Percentiles rank a stretch among this genome's conserved stretches.
These are phyloP conservation scores for Strix aluco DNA, from an alignment of 2,113 vertebrate genomes.

Conservation along the genomic window DNA sequence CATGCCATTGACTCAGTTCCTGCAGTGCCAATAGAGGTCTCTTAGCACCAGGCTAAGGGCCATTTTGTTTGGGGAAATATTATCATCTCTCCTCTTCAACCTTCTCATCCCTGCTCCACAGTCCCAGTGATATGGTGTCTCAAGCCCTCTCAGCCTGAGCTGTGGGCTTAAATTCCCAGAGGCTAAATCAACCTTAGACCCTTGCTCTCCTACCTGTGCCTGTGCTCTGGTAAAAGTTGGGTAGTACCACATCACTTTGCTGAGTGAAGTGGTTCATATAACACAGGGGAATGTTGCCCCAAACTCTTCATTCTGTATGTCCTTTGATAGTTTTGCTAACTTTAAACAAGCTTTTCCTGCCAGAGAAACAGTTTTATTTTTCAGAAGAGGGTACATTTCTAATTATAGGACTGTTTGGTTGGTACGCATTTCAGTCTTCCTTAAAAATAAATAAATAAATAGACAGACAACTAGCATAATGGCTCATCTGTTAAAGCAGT, in stretches of 20 bases:
- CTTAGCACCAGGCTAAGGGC: not conserved
- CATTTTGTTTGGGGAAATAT: not conserved
- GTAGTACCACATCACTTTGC: not conserved
- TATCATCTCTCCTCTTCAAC: not conserved
- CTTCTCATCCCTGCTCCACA: not conserved
- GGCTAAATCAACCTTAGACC: not conserved
- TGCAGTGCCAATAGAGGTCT: not conserved
- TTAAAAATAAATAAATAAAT: not conserved
- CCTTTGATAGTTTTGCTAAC: not conserved
- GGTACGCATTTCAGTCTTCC: not conserved
- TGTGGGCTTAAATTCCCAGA: not conserved
- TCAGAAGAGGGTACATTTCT: not conserved
- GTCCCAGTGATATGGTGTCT: not conserved
- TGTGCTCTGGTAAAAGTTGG: not conserved
- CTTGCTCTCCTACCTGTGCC: not conserved
- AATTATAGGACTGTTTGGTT: not conserved
- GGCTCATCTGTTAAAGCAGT: not conserved
- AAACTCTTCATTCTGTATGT: not conserved
- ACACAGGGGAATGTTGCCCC: not conserved
- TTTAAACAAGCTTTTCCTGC: not conserved
- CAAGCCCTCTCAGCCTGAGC: not conserved
- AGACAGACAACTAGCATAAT: not conserved
- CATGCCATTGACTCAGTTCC: not conserved
- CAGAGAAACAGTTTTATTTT: not conserved
- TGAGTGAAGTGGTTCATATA: not conserved